These are phyloP conservation scores for Lates japonicus DNA, from an alignment of 2,797 vertebrate genomes.

Conservation along the genomic window DNA sequence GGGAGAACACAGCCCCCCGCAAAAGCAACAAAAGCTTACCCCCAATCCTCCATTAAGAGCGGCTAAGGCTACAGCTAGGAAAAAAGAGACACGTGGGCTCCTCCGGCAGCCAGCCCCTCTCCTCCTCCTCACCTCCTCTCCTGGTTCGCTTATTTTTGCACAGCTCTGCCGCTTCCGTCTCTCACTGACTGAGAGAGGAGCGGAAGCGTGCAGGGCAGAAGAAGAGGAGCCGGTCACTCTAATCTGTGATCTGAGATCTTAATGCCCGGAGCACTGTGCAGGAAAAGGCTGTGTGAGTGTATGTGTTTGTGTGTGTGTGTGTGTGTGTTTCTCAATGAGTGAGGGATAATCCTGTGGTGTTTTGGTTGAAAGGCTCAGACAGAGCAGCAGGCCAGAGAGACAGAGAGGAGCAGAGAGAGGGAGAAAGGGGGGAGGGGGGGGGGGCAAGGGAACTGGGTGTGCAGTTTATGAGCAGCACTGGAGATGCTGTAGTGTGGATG, in stretches of 20 bases:
- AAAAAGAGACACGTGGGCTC: conserved; percentile 75
- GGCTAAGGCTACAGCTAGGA: conserved; percentile 69
- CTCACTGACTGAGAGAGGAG: conserved; percentile 29
- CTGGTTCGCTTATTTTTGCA: conserved; percentile 52
- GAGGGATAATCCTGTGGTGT: conserved; percentile 66
- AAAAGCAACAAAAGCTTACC: conserved; percentile 85
- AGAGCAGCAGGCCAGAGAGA: conserved; percentile 43
- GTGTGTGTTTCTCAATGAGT: conserved; percentile 51
- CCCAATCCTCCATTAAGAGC: conserved; percentile 79
- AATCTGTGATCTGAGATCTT: conserved; percentile 57
- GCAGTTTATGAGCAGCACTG: conserved; percentile 19
- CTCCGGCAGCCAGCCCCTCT: conserved; percentile 67
- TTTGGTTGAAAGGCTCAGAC: conserved; percentile 68
- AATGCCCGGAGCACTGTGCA: conserved; percentile 36
- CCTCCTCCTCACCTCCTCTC: conserved; percentile 47
- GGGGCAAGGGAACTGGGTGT: conserved; percentile 18
- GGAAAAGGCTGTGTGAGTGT: conserved; percentile 25
- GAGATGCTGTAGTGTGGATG: conserved; percentile 32
- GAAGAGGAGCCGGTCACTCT: conserved; percentile 38
- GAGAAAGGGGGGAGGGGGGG: not conserved
- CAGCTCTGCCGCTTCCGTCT: conserved; percentile 14
- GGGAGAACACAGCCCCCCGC: conserved; percentile 53
- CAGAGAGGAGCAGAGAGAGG: conserved; percentile 9
- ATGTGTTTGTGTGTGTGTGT: conserved; percentile 35
- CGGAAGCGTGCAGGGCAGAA: conserved; percentile 37